Conservation (phyloP, 2,888 invertebrate genomes). For the Lasioglossum zephyrum region DNA sequence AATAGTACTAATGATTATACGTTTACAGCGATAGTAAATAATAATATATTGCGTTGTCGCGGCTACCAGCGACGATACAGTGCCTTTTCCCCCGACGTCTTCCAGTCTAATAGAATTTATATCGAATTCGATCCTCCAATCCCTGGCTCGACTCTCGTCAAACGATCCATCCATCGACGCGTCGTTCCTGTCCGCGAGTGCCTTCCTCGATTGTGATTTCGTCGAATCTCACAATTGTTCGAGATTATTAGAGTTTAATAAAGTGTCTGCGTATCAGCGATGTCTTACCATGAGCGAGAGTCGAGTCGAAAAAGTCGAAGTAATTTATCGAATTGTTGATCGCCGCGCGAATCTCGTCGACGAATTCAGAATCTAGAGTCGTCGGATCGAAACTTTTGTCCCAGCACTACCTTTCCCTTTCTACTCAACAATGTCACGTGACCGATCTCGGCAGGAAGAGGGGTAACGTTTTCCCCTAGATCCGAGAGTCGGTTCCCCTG, state of each 20-base stretch:
- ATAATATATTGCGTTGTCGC: slow-evolving; percentile 46
- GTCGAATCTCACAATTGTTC: slow-evolving; percentile 12
- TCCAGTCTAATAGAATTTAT: slow-evolving; percentile 46
- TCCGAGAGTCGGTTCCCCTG: too few relatives aligned
- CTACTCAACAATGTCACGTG: too few relatives aligned
- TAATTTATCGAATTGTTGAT: background rate
- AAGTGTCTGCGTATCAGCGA: background rate
- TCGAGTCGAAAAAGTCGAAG: background rate
- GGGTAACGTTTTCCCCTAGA: too few relatives aligned
- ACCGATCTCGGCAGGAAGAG: too few relatives aligned
- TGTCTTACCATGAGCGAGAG: background rate
- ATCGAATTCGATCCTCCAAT: slow-evolving; percentile 22
- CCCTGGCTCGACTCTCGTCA: slow-evolving; percentile 13
- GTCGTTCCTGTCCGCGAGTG: background rate
- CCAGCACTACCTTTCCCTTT: too few relatives aligned
- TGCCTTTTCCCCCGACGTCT: slow-evolving; percentile 57
- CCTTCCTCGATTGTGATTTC: slow-evolving; percentile 19
- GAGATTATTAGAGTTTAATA: slow-evolving; percentile 10
- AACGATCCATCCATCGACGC: slow-evolving; percentile 19
- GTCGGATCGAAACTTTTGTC: too few relatives aligned
- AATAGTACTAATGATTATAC: slow-evolving; percentile 9
- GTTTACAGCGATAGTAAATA: slow-evolving; percentile 13
- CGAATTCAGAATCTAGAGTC: background rate
- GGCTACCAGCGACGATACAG: slow-evolving; percentile 39
- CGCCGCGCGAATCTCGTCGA: background rate